Base-by-base conservation (phyloP, 2,888 invertebrate species). In the Cactoblastis cactorum region DNA sequence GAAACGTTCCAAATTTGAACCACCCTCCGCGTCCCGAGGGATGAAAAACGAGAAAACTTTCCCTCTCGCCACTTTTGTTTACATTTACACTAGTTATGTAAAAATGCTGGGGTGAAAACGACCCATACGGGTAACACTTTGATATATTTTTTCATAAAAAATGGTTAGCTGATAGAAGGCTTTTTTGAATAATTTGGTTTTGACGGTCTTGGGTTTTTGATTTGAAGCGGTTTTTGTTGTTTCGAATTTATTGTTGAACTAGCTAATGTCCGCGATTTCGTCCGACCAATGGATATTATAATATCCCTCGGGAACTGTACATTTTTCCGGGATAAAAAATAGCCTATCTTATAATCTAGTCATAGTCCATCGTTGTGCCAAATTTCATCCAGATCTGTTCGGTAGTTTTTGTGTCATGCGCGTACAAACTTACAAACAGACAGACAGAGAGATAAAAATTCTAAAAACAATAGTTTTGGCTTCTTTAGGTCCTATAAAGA, bases 1-100 rank as follows among this genome's bases (percentile, higher is more conserved):
- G n/a, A n/a, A n/a, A 78, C 74, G 70, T 76, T 71, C 77, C 79
- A 84, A 83, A 84, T 81, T 83, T 74, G 76, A 79, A 71, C 68
- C 68, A 63, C 77, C 73, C 77, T 68, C 61, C 59, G 73, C 75
- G 74, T 72, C 75, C 71, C 73, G 65, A 55, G 71, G 77, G 73
- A 77, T 82, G 83, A 83, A 82, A 84, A 84, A 83, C 80, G 84
- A 74, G 79, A 63, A 78, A 85, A 85, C 71, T 86, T 86, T 84
- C 81, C 85, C 84, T 83, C 76, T 72, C 67, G 58, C 67, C 67
- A 71, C 69, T 71, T 51, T 71, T 83, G 83, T 86, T 86, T 86
- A 84, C 83, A 80, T 80, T 80, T 76, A 69, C 78, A 84, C 80
- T 85, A 85, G 80, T 82, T 77, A 80, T 74, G 74, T 74, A 78